Evolutionary conservation across 2,113 vertebrate genomes (phyloP).

Genomic region (Helogale parvula): DNA sequence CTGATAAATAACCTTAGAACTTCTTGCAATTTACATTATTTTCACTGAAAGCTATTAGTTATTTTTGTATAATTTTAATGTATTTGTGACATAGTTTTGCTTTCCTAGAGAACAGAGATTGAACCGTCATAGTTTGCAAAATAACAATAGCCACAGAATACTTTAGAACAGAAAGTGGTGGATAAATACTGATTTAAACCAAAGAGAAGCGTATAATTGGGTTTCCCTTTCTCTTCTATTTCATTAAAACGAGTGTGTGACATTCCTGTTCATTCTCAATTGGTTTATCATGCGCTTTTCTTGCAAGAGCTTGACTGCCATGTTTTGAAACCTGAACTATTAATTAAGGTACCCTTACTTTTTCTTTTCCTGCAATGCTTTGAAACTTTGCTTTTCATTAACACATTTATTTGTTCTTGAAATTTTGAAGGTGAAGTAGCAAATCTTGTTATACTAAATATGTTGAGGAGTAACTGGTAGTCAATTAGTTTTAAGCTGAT

Average conservation of each 20-base stretch:
- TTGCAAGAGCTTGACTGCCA: neutral
- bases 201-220: neutral
- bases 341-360: neutral
- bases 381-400: conserved; percentile 20
- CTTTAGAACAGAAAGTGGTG: neutral
- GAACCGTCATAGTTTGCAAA: neutral
- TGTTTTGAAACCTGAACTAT: neutral
- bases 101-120: neutral
- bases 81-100: neutral
- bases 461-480: neutral
- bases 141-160: neutral
- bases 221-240: neutral
- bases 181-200: neutral
- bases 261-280: neutral
- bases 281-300: neutral
- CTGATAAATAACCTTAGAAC: neutral
- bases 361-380: neutral
- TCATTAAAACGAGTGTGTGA: neutral
- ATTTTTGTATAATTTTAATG: neutral
- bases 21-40: neutral
- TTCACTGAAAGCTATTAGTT: neutral
- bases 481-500: neutral
- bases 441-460: neutral
- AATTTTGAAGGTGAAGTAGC: neutral
- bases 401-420: neutral